A percentile compares a stretch with the other conserved stretches of the same genome.
Evolutionary conservation across 1,140 invertebrate species (phyloP).

Genomic region (Formica exsecta): DNA sequence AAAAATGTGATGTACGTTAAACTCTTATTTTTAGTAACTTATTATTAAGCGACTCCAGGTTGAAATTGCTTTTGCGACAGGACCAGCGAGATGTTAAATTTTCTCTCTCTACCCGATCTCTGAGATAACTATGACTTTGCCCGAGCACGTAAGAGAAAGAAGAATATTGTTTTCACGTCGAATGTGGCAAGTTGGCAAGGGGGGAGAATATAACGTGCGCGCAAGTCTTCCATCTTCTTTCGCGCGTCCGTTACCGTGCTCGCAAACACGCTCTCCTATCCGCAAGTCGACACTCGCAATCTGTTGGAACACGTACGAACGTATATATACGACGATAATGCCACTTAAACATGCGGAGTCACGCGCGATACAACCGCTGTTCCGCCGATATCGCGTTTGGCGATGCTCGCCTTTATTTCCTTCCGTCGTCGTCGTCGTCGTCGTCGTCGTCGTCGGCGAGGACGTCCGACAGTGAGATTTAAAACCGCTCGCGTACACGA

Average conservation of each 20-base stretch:
- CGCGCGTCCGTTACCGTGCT: constrained; percentile 37
- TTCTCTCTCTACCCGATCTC: not conserved
- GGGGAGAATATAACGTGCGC: constrained; percentile 37
- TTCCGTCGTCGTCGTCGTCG: constrained; percentile 37
- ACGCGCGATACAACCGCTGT: constrained; percentile 75
- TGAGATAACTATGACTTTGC: constrained; percentile 31
- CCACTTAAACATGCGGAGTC: constrained; percentile 77
- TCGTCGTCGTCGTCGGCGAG: constrained; percentile 7
- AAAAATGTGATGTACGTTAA: not conserved
- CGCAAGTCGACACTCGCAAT: constrained; percentile 51
- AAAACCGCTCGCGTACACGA: not conserved
- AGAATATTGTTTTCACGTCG: constrained; percentile 50
- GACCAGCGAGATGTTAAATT: constrained; percentile 27
- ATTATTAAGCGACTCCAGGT: not conserved
- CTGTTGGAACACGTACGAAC: constrained; percentile 53
- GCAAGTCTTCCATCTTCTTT: constrained; percentile 52
- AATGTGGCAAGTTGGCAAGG: constrained; percentile 31
- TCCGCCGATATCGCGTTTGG: constrained; percentile 59
- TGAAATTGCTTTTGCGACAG: not conserved
- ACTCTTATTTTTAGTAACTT: not conserved
- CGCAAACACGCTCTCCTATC: constrained; percentile 38
- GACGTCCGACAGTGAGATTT: constrained; percentile 27
- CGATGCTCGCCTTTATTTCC: constrained; percentile 58
- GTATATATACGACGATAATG: constrained; percentile 56
- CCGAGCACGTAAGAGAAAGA: not conserved